Evolutionary conservation across 2,888 invertebrate genomes (phyloP).

Genomic region (Cheiracanthium punctorium): DNA sequence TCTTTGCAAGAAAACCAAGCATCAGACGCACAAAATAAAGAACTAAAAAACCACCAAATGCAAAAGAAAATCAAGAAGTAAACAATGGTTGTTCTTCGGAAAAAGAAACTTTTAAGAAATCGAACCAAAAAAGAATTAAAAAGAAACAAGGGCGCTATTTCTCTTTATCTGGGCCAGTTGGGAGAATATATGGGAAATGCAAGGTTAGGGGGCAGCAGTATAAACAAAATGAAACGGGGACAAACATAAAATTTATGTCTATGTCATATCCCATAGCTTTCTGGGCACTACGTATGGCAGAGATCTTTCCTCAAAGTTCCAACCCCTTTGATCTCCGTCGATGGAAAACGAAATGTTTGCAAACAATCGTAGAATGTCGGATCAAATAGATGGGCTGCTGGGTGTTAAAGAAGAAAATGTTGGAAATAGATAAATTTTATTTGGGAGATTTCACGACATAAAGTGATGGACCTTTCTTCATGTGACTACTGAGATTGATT

Average conservation of each 20-base stretch:
- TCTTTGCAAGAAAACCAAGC: background rate
- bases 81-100: background rate
- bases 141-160: slow-evolving; percentile 46
- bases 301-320: slow-evolving; percentile 39
- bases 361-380: slow-evolving; percentile 28
- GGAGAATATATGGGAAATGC: background rate
- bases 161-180: slow-evolving; percentile 57
- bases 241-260: slow-evolving; percentile 68
- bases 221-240: slow-evolving; percentile 57
- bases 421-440: slow-evolving; percentile 4
- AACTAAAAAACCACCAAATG: background rate
- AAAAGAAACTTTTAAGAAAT: background rate
- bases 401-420: slow-evolving; percentile 45
- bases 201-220: slow-evolving; percentile 18
- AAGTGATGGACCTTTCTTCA: slow-evolving; percentile 41
- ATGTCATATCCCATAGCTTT: slow-evolving; percentile 43
- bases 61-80: background rate
- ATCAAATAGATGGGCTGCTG: slow-evolving; percentile 49
- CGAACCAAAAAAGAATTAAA: background rate
- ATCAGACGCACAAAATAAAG: background rate
- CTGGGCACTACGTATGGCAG: slow-evolving; percentile 53
- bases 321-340: slow-evolving; percentile 47
- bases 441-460: slow-evolving; percentile 34
- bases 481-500: slow-evolving; percentile 62
- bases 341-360: slow-evolving; percentile 2